Conservation (phyloP, 2,888 invertebrate species). For the Auanema freiburgensis region DNA sequence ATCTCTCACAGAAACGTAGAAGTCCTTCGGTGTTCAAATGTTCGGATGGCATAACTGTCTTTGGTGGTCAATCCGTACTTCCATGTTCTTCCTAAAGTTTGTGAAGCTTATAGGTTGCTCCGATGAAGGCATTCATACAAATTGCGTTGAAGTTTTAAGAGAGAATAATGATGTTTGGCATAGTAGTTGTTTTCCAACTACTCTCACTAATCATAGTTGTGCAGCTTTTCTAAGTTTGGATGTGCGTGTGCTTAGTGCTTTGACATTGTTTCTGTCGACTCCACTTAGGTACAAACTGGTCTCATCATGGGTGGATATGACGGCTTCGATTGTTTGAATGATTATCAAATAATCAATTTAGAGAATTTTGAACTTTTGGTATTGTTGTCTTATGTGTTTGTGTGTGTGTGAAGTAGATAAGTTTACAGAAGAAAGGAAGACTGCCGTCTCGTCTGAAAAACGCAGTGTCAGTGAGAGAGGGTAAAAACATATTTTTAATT, state of each 20-base stretch:
- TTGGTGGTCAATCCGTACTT: constrained; percentile 11
- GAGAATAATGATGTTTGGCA: constrained; percentile 1
- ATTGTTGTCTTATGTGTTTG: no score
- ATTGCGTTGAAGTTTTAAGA: constrained; percentile 6
- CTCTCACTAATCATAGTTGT: constrained; percentile 10
- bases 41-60: not conserved
- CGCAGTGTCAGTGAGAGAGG: not conserved
- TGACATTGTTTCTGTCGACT: no score
- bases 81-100: not conserved
- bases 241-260: not conserved
- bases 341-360: constrained; percentile 18
- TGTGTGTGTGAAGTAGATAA: no score
- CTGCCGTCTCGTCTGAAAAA: not conserved
- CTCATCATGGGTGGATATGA: constrained; percentile 36
- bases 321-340: constrained; percentile 26
- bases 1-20: not conserved
- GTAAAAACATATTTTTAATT: constrained; percentile 36
- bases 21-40: constrained; percentile 10
- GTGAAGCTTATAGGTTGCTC: constrained; percentile 8
- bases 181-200: not conserved
- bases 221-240: constrained; percentile 6
- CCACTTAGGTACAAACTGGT: not conserved
- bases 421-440: no score
- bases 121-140: constrained; percentile 2
- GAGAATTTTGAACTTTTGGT: no score